Evolutionary conservation across 2,888 invertebrate genomes (phyloP).

Genomic region (Mesochorus sp.): DNA sequence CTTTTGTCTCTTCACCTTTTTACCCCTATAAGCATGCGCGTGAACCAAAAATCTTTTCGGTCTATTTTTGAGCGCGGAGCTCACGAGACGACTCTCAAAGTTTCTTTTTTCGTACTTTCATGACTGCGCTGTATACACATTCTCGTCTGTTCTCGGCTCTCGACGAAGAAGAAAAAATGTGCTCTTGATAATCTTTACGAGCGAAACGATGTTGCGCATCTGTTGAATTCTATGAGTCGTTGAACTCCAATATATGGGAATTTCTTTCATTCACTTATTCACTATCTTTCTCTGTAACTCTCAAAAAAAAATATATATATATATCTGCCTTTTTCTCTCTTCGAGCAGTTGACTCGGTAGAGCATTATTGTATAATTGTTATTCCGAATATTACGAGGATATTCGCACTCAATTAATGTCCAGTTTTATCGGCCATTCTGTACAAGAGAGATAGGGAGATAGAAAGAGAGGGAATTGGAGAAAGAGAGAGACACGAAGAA

Average conservation of each 20-base stretch:
- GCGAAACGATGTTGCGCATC: background rate
- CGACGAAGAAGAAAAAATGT: background rate
- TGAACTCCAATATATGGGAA: constrained; percentile 15
- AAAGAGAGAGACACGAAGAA: constrained; percentile 51
- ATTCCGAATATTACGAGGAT: constrained; percentile 69
- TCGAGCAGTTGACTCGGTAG: constrained; percentile 22
- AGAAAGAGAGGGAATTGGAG: background rate
- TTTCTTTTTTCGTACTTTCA: constrained; percentile 19
- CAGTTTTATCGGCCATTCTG: constrained; percentile 68
- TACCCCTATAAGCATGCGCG: background rate
- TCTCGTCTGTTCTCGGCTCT: constrained; percentile 4
- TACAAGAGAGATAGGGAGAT: constrained; percentile 15
- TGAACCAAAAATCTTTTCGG: background rate
- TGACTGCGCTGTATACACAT: background rate
- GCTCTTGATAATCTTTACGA: constrained; percentile 3
- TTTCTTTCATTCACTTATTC: constrained; percentile 27
- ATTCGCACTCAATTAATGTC: constrained; percentile 75
- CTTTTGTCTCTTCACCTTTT: background rate
- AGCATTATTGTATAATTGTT: constrained; percentile 63
- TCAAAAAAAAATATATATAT: background rate
- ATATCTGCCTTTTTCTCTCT: background rate
- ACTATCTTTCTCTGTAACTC: background rate
- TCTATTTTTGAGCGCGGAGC: constrained; percentile 45
- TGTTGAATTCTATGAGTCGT: constrained; percentile 20
- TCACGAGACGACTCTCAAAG: constrained; percentile 10